These are phyloP conservation scores for Synanthedon formicaeformis DNA, from an alignment of 2,888 invertebrate species.

Conservation along the genomic window DNA sequence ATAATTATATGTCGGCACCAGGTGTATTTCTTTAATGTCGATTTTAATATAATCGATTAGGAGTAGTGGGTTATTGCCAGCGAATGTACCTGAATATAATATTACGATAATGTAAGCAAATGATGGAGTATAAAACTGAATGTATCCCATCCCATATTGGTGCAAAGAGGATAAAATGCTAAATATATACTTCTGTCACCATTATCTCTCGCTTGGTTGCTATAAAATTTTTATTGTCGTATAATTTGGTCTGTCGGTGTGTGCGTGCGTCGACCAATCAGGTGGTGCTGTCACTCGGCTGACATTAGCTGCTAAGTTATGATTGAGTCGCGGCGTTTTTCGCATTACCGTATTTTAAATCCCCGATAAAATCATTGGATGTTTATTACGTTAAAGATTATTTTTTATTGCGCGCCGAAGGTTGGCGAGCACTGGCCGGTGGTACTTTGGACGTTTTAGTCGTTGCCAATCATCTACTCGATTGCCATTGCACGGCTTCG, in stretches of 20 bases:
- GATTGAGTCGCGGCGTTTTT: conserved; percentile 44
- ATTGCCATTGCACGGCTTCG: too few species aligned
- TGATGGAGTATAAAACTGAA: conserved; percentile 14
- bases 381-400: conserved; percentile 35
- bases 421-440: conserved; percentile 1
- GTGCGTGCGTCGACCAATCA: conserved; percentile 32
- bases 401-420: conserved; percentile 23
- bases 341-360: conserved; percentile 49
- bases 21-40: background rate
- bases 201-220: conserved; percentile 19
- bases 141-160: background rate
- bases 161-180: background rate
- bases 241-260: conserved; percentile 30
- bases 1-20: background rate
- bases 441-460: background rate
- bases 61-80: background rate
- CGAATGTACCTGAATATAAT: background rate
- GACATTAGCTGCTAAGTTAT: conserved; percentile 56
- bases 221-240: conserved; percentile 43
- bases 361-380: conserved; percentile 42
- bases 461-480: background rate
- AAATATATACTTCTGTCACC: conserved; percentile 3
- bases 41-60: background rate
- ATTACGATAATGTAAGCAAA: conserved; percentile 14
- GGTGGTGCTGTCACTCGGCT: conserved; percentile 25